phyloP scores from a whole-genome alignment of 2,113 vertebrate species.

The Connochaetes taurinus region DNA sequence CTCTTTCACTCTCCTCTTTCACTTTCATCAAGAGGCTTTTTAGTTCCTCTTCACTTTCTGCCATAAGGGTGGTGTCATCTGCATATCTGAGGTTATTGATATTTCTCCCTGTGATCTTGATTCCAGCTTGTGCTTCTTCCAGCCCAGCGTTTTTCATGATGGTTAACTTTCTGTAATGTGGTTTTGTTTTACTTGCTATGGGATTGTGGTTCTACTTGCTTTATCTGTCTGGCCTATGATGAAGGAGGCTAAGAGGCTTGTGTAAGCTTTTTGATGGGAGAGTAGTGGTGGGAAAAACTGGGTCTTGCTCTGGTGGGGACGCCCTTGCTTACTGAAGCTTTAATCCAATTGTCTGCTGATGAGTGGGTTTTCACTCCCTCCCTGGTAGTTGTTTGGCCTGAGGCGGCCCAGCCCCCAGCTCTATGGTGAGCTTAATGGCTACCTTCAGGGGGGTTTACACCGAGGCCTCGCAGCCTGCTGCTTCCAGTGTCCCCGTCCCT shows the following conservation, averaged over 20 bases:
- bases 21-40: too few relatives aligned
- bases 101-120: too few relatives aligned
- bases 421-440: too few relatives aligned
- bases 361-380: neutral
- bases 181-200: neutral
- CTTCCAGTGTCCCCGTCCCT: fast-evolving
- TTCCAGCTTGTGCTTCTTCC: too few relatives aligned
- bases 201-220: neutral
- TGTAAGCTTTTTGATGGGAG: neutral
- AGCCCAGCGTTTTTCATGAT: neutral
- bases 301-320: neutral
- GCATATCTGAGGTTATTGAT: too few relatives aligned
- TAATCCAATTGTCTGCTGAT: neutral
- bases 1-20: too few relatives aligned
- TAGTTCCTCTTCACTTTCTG: too few relatives aligned
- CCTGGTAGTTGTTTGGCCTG: neutral
- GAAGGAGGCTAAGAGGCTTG: neutral
- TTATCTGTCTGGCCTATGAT: neutral
- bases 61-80: too few relatives aligned
- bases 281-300: neutral
- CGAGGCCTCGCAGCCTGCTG: neutral
- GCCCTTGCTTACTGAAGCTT: neutral
- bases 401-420: neutral
- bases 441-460: neutral
- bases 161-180: neutral